phyloP scores from a whole-genome alignment of 2,888 invertebrate genomes.

The Lasiommata megera region DNA sequence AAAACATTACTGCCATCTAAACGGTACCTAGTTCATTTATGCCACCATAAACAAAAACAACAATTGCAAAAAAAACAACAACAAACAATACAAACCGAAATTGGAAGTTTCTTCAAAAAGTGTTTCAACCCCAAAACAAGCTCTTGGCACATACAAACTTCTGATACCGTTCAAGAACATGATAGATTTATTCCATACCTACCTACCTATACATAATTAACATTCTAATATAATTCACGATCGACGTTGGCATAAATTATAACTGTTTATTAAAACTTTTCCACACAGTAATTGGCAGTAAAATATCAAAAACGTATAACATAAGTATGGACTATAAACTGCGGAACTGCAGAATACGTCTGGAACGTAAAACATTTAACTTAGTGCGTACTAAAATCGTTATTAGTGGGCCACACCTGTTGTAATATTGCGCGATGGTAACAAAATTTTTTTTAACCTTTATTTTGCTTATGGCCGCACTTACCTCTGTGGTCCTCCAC shows the following conservation, averaged over 20 bases:
- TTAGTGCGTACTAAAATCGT: slow-evolving; percentile 22
- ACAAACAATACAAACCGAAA: too few relatives aligned
- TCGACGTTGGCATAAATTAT: slow-evolving; percentile 4
- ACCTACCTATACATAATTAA: neutral
- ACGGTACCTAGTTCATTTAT: too few relatives aligned
- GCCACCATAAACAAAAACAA: too few relatives aligned
- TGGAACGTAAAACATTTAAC: slow-evolving; percentile 26
- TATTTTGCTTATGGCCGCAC: neutral
- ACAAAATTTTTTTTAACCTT: neutral
- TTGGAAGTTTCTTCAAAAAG: too few relatives aligned
- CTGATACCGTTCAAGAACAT: too few relatives aligned
- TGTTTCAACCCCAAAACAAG: too few relatives aligned
- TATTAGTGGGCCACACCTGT: slow-evolving; percentile 16
- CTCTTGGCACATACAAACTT: too few relatives aligned
- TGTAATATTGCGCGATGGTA: slow-evolving; percentile 11
- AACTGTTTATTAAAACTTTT: slow-evolving; percentile 13
- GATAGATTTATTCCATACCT: neutral
- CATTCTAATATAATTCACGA: neutral
- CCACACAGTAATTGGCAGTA: slow-evolving; percentile 19
- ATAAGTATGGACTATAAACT: slow-evolving; percentile 13
- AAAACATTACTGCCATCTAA: too few relatives aligned
- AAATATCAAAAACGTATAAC: slow-evolving; percentile 19
- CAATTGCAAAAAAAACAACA: too few relatives aligned
- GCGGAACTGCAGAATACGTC: slow-evolving; percentile 12
- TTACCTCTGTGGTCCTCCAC: neutral